phyloP scores from a whole-genome alignment of 2,888 invertebrate genomes.

The Magallana nippona region DNA sequence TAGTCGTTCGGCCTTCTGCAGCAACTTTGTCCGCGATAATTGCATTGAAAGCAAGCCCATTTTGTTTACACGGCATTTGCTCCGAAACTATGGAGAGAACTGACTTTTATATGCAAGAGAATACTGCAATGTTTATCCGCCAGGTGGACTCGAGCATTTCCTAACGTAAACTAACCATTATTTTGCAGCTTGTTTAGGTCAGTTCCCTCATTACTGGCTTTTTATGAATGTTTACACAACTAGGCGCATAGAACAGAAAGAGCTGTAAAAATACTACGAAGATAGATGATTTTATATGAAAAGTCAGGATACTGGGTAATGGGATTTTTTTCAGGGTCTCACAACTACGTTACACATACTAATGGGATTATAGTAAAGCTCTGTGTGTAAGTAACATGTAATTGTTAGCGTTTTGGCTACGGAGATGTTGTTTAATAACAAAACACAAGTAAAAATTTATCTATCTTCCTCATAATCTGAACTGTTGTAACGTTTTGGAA shows the following conservation, averaged over 20 bases:
- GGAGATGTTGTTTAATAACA: no score
- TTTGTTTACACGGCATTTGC: slow-evolving; percentile 4
- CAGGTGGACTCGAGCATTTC: slow-evolving; percentile 18
- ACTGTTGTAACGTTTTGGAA: no score
- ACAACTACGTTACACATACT: no score
- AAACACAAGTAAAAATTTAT: no score
- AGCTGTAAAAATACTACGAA: background rate
- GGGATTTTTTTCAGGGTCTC: no score
- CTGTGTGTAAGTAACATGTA: no score
- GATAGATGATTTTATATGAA: no score
- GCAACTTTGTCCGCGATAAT: background rate
- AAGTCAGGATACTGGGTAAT: no score
- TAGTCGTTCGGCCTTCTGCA: background rate
- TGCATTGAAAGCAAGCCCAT: background rate
- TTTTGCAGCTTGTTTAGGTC: background rate
- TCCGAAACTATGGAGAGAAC: background rate
- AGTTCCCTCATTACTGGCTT: background rate
- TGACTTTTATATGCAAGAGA: background rate
- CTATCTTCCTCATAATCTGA: no score
- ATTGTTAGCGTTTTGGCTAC: no score
- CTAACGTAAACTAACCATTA: slow-evolving; percentile 10
- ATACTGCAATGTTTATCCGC: background rate
- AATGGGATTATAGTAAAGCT: no score
- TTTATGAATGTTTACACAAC: slow-evolving; percentile 7
- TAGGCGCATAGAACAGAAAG: background rate